A percentile compares a stretch with the other conserved stretches of the same genome.
These are phyloP conservation scores for Callionymus lyra DNA, from an alignment of 2,113 vertebrate genomes.

Conservation along the genomic window DNA sequence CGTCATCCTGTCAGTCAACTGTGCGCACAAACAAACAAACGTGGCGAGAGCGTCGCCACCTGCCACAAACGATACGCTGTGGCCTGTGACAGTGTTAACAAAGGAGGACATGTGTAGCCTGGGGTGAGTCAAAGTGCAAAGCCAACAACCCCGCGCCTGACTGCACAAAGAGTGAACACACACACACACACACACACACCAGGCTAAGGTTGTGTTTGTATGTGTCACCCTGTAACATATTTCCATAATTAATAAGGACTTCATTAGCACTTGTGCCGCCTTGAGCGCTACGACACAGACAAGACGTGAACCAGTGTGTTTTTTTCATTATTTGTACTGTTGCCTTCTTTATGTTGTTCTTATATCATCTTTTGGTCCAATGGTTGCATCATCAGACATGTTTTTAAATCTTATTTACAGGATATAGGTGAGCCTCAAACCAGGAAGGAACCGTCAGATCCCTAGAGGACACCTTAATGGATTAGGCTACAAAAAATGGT, in stretches of 20 bases:
- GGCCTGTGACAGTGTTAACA: conserved; percentile 42
- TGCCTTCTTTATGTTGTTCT: neutral
- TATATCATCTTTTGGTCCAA: too few relatives aligned
- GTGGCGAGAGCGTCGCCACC: conserved; percentile 28
- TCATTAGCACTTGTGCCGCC: conserved; percentile 13
- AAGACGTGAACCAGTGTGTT: neutral
- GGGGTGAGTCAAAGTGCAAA: conserved; percentile 54
- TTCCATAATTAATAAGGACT: conserved; percentile 16
- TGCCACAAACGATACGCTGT: conserved; percentile 34
- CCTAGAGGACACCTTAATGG: too few relatives aligned
- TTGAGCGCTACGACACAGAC: conserved; percentile 8
- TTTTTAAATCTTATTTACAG: too few relatives aligned
- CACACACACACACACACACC: conserved; percentile 8
- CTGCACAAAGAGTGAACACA: conserved; percentile 40
- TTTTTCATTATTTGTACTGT: neutral
- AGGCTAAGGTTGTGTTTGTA: conserved; percentile 8
- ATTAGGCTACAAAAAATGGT: too few relatives aligned
- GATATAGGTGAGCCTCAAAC: too few relatives aligned
- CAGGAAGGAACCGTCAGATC: too few relatives aligned
- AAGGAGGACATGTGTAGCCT: conserved; percentile 51
- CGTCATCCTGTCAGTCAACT: conserved; percentile 6
- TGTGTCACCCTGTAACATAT: conserved; percentile 8
- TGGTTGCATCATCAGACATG: too few relatives aligned
- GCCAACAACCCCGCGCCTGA: conserved; percentile 53
- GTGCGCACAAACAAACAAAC: conserved; percentile 6